Conservation (phyloP, 2,797 vertebrate genomes). For the Serranus cabrilla region DNA sequence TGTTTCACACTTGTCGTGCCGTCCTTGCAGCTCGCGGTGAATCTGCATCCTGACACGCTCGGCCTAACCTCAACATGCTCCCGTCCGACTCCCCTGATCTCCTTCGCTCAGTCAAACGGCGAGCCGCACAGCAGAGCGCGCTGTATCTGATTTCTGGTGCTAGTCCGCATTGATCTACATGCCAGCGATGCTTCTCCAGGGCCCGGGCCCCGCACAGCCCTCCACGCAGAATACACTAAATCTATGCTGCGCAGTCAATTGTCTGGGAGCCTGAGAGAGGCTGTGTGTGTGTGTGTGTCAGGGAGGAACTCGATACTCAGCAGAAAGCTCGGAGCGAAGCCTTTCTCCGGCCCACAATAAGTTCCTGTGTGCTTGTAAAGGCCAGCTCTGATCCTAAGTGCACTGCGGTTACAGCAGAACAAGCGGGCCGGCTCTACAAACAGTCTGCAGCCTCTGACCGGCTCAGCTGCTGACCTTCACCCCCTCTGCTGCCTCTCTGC, state of each 20-base stretch:
- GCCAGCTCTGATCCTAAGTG: conserved; percentile 43
- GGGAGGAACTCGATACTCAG: conserved; percentile 59
- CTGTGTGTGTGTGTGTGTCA: conserved; percentile 11
- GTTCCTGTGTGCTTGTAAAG: conserved; percentile 58
- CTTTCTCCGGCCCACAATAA: conserved; percentile 56
- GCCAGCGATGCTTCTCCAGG: conserved; percentile 46
- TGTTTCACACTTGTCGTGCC: too few species aligned
- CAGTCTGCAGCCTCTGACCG: conserved; percentile 12
- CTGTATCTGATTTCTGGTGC: conserved; percentile 55
- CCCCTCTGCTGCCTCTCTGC: conserved; percentile 1
- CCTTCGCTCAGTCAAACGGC: conserved; percentile 23
- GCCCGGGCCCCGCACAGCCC: conserved; percentile 37
- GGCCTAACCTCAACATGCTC: conserved; percentile 15
- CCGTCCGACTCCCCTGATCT: conserved; percentile 3
- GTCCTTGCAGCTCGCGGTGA: neutral
- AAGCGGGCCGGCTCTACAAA: conserved; percentile 11
- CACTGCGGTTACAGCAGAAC: conserved; percentile 11
- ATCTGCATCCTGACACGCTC: neutral
- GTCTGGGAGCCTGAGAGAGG: conserved; percentile 50
- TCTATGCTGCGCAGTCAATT: conserved; percentile 68
- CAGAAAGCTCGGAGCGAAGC: conserved; percentile 49
- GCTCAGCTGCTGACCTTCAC: conserved; percentile 55
- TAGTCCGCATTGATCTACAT: conserved; percentile 62
- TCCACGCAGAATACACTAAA: conserved; percentile 57
- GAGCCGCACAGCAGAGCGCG: conserved; percentile 4